Conservation (phyloP, 2,888 invertebrate genomes). For the Laspeyria flexula region DNA sequence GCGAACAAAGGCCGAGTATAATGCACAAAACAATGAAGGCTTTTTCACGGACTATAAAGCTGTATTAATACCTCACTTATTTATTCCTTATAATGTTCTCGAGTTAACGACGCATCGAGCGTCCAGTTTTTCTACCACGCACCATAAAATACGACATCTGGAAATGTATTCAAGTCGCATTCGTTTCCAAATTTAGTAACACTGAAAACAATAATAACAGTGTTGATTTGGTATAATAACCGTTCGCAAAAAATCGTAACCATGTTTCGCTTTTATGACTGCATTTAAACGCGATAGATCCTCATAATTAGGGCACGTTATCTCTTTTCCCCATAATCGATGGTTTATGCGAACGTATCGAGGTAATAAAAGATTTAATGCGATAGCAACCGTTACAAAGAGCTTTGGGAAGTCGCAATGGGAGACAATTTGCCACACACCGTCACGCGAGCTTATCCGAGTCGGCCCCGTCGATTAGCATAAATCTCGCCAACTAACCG, state of each 20-base stretch:
- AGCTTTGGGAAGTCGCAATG: constrained; percentile 73
- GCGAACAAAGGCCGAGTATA: constrained; percentile 60
- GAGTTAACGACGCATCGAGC: constrained; percentile 80
- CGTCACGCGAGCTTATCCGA: constrained; percentile 82
- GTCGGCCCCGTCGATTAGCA: constrained; percentile 83
- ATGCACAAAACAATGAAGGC: constrained; percentile 74
- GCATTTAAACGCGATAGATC: constrained; percentile 40
- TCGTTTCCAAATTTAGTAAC: constrained; percentile 67
- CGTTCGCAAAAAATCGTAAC: constrained; percentile 35
- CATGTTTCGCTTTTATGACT: constrained; percentile 35
- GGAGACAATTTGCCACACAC: constrained; percentile 82
- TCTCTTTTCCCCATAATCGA: constrained; percentile 55
- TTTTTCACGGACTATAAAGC: constrained; percentile 83
- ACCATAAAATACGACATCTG: constrained; percentile 79
- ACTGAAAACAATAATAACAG: constrained; percentile 60
- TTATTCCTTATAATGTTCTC: constrained; percentile 84
- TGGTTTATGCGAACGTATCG: constrained; percentile 55
- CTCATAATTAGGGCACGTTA: constrained; percentile 39
- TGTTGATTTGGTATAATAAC: constrained; percentile 50
- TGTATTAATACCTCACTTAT: constrained; percentile 81
- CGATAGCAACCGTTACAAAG: constrained; percentile 66
- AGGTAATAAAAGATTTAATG: constrained; percentile 60
- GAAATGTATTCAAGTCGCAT: constrained; percentile 65
- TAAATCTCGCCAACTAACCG: constrained; percentile 85
- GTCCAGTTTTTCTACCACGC: constrained; percentile 78